Percentiles rank a stretch among this genome's conserved stretches.
Conservation (phyloP, 2,888 invertebrate genomes). For the Nezara viridula region DNA sequence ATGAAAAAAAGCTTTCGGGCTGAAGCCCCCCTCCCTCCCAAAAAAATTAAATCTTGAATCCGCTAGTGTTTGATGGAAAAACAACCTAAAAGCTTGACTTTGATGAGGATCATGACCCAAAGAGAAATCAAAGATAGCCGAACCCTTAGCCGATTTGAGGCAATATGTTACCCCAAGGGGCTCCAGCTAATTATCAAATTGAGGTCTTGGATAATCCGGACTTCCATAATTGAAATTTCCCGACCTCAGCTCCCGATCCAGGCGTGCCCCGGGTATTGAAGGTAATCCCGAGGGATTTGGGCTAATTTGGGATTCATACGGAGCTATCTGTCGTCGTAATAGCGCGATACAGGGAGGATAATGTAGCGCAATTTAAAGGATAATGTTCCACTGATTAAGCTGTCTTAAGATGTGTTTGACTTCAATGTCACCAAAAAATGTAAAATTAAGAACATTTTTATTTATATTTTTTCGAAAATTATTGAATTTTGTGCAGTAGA, state of each 20-base stretch:
- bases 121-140: no score
- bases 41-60: no score
- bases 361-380: neutral
- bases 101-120: no score
- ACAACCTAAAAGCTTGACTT: no score
- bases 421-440: no score
- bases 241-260: neutral
- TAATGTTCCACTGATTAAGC: neutral
- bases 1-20: no score
- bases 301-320: conserved; percentile 30
- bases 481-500: no score
- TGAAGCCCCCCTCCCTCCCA: no score
- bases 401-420: neutral
- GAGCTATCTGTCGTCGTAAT: neutral
- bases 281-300: conserved; percentile 5
- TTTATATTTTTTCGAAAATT: no score
- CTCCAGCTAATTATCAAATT: neutral
- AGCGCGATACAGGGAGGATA: neutral
- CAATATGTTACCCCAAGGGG: neutral
- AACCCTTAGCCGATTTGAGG: neutral
- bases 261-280: neutral
- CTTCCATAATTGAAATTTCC: conserved; percentile 49
- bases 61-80: no score
- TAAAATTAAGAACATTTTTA: no score
- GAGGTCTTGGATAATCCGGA: conserved; percentile 11